Base-by-base conservation (phyloP, 2,113 vertebrate species). In the Hippocampus abdominalis region DNA sequence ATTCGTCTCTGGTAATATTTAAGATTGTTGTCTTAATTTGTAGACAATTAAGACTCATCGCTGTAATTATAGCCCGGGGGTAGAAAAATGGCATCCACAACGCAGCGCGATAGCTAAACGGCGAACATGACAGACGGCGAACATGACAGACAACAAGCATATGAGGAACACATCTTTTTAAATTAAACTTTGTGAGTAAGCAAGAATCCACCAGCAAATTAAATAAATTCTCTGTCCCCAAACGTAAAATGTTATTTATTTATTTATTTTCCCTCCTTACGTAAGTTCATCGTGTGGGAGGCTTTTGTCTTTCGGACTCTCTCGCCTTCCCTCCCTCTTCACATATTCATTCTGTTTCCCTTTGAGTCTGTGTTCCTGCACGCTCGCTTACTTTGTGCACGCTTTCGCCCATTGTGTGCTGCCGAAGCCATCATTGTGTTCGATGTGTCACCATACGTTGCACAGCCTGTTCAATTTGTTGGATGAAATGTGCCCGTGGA, bases 361-460 rank as follows among this genome's bases (percentile, higher is more conserved):
- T 78, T 74, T 59, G n/a, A 82, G 64, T 74, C 70, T 83, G 76
- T 86, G 77, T 78, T 86, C 66, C 77, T 85, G 91, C 91, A 92
- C 89, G 86, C 68, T 64, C 68, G 29, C 21, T 25, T 21, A 40
- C 36, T 25, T 16, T 42, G 59, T 39, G 32, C 32, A 63, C 36
- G 36, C 32, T 25, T n/a, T 46, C n/a, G 23, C n/a, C n/a, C 62
- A 23, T 42, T 16, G 49, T 87, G 51, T 83, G 66, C 77, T 71
- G 73, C 80, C 27, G 4, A n/a, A 5, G 15, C 64, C 54, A 53
- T 86, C 60, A 76, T 59, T 29, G 74, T 81, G 73, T 84, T 83
- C 66, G 68, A 46, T 83, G 79, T 87, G 72, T 53, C 77, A 75
- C 77, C 61, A 73, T 72, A 81, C 86, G 76, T 72, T 78, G 75